phyloP scores from a whole-genome alignment of 2,797 vertebrate genomes.

The Craterocephalus amniculus region DNA sequence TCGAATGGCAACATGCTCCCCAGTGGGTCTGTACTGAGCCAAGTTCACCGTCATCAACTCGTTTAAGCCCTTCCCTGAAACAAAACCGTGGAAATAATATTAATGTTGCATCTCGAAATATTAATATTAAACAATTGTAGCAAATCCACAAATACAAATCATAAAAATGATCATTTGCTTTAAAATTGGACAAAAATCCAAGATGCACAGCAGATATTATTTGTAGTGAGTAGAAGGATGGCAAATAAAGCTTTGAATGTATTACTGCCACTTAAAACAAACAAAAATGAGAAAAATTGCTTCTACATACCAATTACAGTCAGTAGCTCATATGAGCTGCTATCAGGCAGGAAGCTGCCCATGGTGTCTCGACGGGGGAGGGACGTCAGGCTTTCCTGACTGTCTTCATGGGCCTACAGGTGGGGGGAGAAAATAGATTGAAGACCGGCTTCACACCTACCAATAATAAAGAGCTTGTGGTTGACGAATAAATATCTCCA shows the following conservation, averaged over 20 bases:
- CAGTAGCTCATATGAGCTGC: slow-evolving; percentile 91
- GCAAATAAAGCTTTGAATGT: not conserved
- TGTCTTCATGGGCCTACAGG: slow-evolving; percentile 92
- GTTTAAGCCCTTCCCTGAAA: slow-evolving; percentile 92
- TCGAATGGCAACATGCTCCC: slow-evolving; percentile 91
- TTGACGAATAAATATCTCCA: slow-evolving; percentile 29
- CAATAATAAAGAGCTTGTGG: slow-evolving; percentile 25
- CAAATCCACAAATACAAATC: slow-evolving; percentile 5
- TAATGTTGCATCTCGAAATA: not conserved
- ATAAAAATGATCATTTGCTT: not conserved
- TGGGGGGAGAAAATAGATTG: slow-evolving; percentile 20
- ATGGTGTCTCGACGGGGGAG: slow-evolving; percentile 89
- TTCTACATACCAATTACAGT: slow-evolving; percentile 86
- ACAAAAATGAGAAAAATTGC: no score
- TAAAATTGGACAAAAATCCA: not conserved
- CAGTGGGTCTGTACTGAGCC: slow-evolving; percentile 90
- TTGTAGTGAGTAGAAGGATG: not conserved
- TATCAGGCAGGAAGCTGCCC: slow-evolving; percentile 93
- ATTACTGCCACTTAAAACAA: not conserved
- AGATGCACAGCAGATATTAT: not conserved
- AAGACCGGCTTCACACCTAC: slow-evolving; percentile 7
- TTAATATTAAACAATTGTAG: not conserved
- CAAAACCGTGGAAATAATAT: slow-evolving; percentile 1
- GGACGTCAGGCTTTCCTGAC: slow-evolving; percentile 91
- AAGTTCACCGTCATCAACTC: slow-evolving; percentile 95